Conservation (phyloP, 1,140 invertebrate species). For the Zaprionus tsacasi region DNA sequence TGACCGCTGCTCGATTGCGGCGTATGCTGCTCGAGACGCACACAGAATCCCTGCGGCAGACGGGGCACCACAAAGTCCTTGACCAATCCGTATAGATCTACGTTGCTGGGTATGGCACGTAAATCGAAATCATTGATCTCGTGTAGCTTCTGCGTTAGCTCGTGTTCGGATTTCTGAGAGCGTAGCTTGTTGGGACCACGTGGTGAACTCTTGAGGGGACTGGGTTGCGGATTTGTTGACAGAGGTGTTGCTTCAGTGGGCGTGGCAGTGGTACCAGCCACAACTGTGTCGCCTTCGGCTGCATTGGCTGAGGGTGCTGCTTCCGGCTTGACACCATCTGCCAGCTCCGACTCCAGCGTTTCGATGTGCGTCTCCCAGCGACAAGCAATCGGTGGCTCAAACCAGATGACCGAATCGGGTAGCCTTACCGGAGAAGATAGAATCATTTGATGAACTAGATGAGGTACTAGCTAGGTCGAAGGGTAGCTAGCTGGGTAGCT, state of each 20-base stretch:
- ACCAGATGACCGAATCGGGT: slow-evolving; percentile 91
- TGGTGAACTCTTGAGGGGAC: slow-evolving; percentile 73
- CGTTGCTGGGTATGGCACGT: slow-evolving; percentile 68
- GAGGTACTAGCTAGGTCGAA: not conserved
- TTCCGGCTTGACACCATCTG: slow-evolving; percentile 61
- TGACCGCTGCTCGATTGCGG: slow-evolving; percentile 34
- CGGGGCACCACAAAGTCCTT: slow-evolving; percentile 82
- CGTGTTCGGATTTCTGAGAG: slow-evolving; percentile 50
- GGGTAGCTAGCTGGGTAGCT: not conserved
- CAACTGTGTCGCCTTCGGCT: slow-evolving; percentile 49
- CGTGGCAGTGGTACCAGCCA: slow-evolving; percentile 61
- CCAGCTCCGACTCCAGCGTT: slow-evolving; percentile 69
- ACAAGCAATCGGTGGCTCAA: slow-evolving; percentile 92
- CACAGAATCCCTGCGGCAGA: slow-evolving; percentile 76
- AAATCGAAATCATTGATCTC: slow-evolving; percentile 80
- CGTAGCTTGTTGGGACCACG: slow-evolving; percentile 68
- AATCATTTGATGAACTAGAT: slow-evolving; percentile 26
- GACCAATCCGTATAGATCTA: slow-evolving; percentile 75
- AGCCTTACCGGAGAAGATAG: slow-evolving; percentile 76
- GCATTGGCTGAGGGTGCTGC: slow-evolving; percentile 2
- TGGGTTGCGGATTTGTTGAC: slow-evolving; percentile 76
- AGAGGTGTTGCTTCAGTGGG: slow-evolving; percentile 69
- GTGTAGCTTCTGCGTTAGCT: slow-evolving; percentile 47
- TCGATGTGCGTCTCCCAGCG: slow-evolving; percentile 88
- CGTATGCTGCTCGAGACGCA: slow-evolving; percentile 67